Percentiles rank a stretch among this genome's conserved stretches.
phyloP scores from a whole-genome alignment of 2,797 vertebrate genomes.

The Leuciscus waleckii region DNA sequence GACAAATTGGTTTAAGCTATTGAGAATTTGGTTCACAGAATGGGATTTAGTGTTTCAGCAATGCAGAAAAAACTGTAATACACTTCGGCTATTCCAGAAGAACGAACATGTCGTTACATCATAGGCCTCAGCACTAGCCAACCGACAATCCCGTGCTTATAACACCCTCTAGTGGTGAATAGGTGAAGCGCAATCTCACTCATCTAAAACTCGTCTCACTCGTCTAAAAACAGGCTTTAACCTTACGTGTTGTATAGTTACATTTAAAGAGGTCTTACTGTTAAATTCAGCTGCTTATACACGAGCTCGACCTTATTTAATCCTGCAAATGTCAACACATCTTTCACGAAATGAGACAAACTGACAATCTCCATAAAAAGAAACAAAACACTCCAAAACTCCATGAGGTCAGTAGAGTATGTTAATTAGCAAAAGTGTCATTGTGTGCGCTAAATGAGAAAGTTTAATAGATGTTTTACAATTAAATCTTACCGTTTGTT shows the following conservation, averaged over 20 bases:
- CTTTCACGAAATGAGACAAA: conserved; percentile 1
- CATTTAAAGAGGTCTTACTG: not conserved
- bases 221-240: not conserved
- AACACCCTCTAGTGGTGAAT: not conserved
- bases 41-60: too few relatives aligned
- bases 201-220: not conserved
- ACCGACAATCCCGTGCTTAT: not conserved
- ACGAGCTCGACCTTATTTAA: not conserved
- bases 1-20: too few relatives aligned
- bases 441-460: not conserved
- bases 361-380: not conserved
- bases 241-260: not conserved
- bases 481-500: not conserved
- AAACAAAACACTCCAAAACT: not conserved
- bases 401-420: not conserved
- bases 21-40: too few relatives aligned
- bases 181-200: not conserved
- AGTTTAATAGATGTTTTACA: not conserved
- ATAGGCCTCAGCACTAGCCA: not conserved
- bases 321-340: not conserved
- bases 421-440: not conserved
- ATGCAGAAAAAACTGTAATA: too few relatives aligned
- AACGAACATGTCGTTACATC: not conserved
- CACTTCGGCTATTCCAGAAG: not conserved
- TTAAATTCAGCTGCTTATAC: not conserved